phyloP scores from a whole-genome alignment of 2,888 invertebrate genomes.

The Tineola bisselliella region DNA sequence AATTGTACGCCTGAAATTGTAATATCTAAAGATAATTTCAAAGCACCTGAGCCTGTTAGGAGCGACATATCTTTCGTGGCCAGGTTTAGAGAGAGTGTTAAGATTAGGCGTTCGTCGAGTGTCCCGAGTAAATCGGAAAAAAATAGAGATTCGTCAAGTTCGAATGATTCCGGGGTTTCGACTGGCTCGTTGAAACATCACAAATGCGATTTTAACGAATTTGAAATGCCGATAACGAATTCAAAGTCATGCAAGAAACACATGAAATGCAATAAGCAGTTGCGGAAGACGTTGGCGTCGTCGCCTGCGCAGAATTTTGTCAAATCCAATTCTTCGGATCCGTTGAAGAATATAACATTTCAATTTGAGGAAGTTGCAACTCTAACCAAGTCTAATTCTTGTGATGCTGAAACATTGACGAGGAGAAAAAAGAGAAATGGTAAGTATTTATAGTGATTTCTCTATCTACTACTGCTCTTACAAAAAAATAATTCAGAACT shows the following conservation, averaged over 20 bases:
- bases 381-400: constrained; percentile 70
- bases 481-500: too few relatives aligned
- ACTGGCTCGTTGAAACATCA: constrained; percentile 72
- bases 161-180: constrained; percentile 77
- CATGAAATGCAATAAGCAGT: constrained; percentile 51
- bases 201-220: constrained; percentile 70
- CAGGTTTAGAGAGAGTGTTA: constrained; percentile 65
- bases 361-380: constrained; percentile 71
- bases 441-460: too few relatives aligned
- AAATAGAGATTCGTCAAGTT: constrained; percentile 75
- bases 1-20: constrained; percentile 27
- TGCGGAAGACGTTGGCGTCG: constrained; percentile 48
- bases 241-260: constrained; percentile 57
- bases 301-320: constrained; percentile 66
- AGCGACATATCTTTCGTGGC: constrained; percentile 51
- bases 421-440: constrained; percentile 56
- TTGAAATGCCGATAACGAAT: constrained; percentile 64
- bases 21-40: constrained; percentile 43
- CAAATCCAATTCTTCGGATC: constrained; percentile 72
- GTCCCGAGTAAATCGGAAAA: constrained; percentile 76
- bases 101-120: constrained; percentile 73
- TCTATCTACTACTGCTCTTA: too few relatives aligned
- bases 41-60: constrained; percentile 44
- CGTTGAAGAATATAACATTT: constrained; percentile 70
- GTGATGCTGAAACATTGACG: constrained; percentile 71